Evolutionary conservation across 2,888 invertebrate genomes (phyloP), one percentile per base, ranked within the genome.

Genomic region (Neoitamus cyanurus): DNA sequence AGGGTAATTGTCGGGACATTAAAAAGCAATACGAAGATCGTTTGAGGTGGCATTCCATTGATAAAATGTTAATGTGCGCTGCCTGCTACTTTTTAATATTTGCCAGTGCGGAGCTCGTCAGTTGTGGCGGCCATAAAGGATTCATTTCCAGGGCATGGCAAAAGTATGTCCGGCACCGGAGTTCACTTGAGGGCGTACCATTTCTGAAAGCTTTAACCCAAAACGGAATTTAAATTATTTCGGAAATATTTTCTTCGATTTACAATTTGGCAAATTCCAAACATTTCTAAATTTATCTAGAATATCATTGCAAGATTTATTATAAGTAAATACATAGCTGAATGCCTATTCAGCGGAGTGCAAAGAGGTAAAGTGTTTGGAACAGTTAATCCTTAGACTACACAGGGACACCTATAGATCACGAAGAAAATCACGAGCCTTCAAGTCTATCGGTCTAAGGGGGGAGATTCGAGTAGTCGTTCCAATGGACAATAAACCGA

Each of bases 1-100:
- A 82, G 82, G 68, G 82, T 82, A 82, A 82, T 82, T 69, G 82
- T 69, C 82, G 37, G 69, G 13, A 69, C 82, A 82, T 82, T 82
- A 82, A 82, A 82, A 82, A 69, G 82, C 82, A 82, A 82, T 82
- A 82, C 36, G 37, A 69, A 70, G 42, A 69, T 34, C 82, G 30
- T 82, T 82, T 82, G 82, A 25, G 82, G 82, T 20, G 69, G 20
- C 34, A 69, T 69, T 68, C 68, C 69, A 82, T 82, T 82, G 82
- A 37, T 68, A 58, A 80, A 80, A 80, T 80, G 80, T 42, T 80
- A 80, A 80, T 69, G 82, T 69, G 68, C 82, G 78, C 58, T 58
- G 31, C 20, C 25, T 34, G 20, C 37, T 75, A n/a, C 15, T 58
- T 58, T 80, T 58, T 80, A 31, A 80, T 80, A 80, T 80, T 34